Percentiles rank a stretch among this genome's conserved stretches.
Evolutionary conservation across 2,888 invertebrate species (phyloP).

Genomic region (Nudaria mundana): DNA sequence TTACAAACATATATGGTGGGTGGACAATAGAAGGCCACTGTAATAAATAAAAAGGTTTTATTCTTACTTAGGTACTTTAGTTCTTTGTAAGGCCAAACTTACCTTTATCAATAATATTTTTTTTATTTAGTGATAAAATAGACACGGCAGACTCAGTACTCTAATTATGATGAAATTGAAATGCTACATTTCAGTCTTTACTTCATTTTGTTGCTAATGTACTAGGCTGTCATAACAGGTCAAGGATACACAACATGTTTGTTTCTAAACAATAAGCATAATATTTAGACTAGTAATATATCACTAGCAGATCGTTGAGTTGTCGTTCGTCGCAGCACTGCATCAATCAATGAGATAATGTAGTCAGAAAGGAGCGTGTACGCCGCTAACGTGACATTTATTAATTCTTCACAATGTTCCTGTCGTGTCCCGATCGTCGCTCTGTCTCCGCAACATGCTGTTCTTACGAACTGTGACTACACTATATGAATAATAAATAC

Average conservation of each 20-base stretch:
- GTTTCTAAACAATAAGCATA: not conserved
- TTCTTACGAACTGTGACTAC: constrained; percentile 33
- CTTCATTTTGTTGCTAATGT: not conserved
- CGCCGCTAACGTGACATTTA: constrained; percentile 70
- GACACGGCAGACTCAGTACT: too few species aligned
- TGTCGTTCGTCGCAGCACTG: constrained; percentile 52
- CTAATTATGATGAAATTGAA: too few species aligned
- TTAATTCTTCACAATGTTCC: constrained; percentile 72
- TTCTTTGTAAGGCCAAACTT: too few species aligned
- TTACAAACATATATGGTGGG: too few species aligned
- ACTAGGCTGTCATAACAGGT: not conserved
- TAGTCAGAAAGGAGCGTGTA: constrained; percentile 43
- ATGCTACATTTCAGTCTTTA: too few species aligned
- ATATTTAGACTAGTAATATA: constrained; percentile 28
- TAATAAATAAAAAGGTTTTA: too few species aligned
- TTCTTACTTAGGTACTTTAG: too few species aligned
- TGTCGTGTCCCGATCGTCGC: constrained; percentile 59
- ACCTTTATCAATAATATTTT: too few species aligned
- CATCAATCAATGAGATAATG: constrained; percentile 67
- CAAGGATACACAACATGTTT: not conserved
- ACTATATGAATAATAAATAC: constrained; percentile 19
- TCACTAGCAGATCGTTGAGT: constrained; percentile 38
- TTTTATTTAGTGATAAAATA: too few species aligned
- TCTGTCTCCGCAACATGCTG: constrained; percentile 58
- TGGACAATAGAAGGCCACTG: too few species aligned